phyloP scores from a whole-genome alignment of 1,140 invertebrate species.

The Lasioglossum albipes region DNA sequence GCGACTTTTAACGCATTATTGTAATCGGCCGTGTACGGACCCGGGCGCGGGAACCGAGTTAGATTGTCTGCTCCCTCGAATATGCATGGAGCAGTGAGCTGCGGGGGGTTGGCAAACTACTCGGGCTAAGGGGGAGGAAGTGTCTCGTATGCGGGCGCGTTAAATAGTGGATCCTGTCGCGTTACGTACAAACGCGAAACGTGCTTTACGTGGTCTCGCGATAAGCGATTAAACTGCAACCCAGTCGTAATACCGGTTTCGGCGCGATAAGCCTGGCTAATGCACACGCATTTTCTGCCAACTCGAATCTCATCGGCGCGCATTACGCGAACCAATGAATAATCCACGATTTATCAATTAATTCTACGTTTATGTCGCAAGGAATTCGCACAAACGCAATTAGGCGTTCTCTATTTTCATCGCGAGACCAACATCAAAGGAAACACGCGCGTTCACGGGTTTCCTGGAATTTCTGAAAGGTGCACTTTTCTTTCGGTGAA shows the following conservation, averaged over 20 bases:
- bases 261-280: constrained; percentile 38
- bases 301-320: background rate
- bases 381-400: background rate
- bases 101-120: background rate
- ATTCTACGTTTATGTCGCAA: background rate
- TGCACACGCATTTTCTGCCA: constrained; percentile 25
- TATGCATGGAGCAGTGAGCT: background rate
- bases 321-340: background rate
- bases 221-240: constrained; percentile 56
- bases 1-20: too few relatives aligned
- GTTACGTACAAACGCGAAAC: constrained; percentile 42
- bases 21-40: background rate
- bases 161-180: constrained; percentile 58
- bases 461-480: background rate
- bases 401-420: background rate
- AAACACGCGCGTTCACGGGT: background rate
- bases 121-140: background rate
- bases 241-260: constrained; percentile 23
- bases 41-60: background rate
- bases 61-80: background rate
- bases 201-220: constrained; percentile 58
- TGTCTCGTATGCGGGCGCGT: constrained; percentile 61
- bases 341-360: constrained; percentile 4
- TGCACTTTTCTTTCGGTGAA: too few relatives aligned
- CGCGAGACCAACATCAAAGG: background rate